Percentiles rank a stretch among this genome's conserved stretches.
Conservation (phyloP, 2,113 vertebrate genomes). For the Phaethornis superciliosus region DNA sequence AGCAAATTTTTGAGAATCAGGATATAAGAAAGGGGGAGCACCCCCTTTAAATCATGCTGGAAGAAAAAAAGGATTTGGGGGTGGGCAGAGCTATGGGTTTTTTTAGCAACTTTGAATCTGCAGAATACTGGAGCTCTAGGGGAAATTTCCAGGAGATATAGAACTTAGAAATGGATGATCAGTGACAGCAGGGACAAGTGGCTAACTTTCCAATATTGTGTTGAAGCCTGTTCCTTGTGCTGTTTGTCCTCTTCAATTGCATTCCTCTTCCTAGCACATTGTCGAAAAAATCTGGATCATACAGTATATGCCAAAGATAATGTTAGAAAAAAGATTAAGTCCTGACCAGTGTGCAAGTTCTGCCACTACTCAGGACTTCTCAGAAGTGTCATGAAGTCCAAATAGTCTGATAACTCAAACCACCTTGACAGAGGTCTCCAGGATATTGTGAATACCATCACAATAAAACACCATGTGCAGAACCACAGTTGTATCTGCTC, state of each 20-base stretch:
- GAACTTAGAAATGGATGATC: background rate
- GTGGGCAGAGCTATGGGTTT: background rate
- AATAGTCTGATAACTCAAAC: background rate
- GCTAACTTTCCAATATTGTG: background rate
- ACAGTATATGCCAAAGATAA: background rate
- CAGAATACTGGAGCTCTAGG: background rate
- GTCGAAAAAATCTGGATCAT: background rate
- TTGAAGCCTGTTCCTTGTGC: background rate
- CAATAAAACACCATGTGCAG: background rate
- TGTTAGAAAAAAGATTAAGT: background rate
- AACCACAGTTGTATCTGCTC: background rate
- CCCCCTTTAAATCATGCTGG: background rate
- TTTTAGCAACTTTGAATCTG: background rate
- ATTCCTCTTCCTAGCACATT: background rate
- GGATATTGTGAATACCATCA: background rate
- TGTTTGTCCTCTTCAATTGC: background rate
- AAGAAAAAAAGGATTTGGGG: background rate
- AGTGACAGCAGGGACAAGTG: background rate
- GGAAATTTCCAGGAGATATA: background rate
- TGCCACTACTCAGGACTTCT: background rate
- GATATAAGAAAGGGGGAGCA: background rate
- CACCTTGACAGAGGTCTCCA: background rate
- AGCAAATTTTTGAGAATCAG: background rate
- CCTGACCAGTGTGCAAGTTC: background rate
- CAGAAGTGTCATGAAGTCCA: background rate